Evolutionary conservation across 2,113 vertebrate species (phyloP).

Genomic region (Gulo gulo): DNA sequence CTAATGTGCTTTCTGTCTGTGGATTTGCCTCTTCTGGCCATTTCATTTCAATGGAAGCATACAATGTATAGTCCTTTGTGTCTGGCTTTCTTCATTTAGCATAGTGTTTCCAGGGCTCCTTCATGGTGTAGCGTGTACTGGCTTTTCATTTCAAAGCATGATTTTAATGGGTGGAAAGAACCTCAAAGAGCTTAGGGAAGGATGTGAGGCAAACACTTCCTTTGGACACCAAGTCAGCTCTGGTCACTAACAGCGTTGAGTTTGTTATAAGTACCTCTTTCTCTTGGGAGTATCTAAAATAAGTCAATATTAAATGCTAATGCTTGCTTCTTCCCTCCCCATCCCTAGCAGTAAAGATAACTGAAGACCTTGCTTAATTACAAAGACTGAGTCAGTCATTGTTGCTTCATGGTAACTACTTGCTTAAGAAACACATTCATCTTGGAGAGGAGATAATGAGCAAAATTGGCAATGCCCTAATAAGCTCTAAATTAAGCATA

Average conservation of each 20-base stretch:
- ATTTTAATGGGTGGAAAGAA: slow-evolving; percentile 43
- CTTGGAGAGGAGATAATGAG: slow-evolving; percentile 70
- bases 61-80: background rate
- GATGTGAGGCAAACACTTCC: slow-evolving; percentile 30
- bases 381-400: slow-evolving; percentile 57
- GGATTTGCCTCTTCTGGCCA: slow-evolving; percentile 11
- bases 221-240: background rate
- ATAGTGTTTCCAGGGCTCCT: background rate
- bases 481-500: slow-evolving; percentile 76
- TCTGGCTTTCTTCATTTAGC: background rate
- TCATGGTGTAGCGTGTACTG: background rate
- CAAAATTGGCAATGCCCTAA: slow-evolving; percentile 66
- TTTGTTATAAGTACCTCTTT: background rate
- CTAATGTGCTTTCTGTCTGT: background rate
- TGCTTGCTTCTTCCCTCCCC: background rate
- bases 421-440: slow-evolving; percentile 63
- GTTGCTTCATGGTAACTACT: slow-evolving; percentile 57
- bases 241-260: slow-evolving; percentile 11
- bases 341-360: slow-evolving; percentile 36
- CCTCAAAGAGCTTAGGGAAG: background rate
- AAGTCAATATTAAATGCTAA: slow-evolving; percentile 23
- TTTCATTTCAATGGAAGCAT: background rate
- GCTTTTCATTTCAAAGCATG: background rate
- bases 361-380: slow-evolving; percentile 49
- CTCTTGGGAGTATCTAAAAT: slow-evolving; percentile 33